Percentiles rank a stretch among this genome's conserved stretches.
Evolutionary conservation across 2,113 vertebrate genomes (phyloP).

Genomic region (Antennarius striatus): DNA sequence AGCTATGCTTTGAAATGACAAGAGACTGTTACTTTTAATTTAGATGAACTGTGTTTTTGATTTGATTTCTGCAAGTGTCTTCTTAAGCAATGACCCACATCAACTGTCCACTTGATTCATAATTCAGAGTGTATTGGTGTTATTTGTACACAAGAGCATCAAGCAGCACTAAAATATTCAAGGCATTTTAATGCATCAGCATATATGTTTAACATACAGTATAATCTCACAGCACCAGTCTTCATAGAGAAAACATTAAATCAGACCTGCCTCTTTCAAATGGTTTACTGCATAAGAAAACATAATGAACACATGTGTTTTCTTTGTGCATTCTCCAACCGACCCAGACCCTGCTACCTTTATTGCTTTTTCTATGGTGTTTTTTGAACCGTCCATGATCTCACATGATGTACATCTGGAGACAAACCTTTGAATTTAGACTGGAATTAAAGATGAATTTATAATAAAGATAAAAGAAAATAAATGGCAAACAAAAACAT

Average conservation of each 20-base stretch:
- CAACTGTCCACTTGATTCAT: slow-evolving; percentile 48
- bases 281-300: slow-evolving; percentile 8
- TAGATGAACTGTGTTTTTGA: slow-evolving; percentile 7
- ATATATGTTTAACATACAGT: slow-evolving; percentile 40
- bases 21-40: slow-evolving; percentile 29
- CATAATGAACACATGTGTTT: slow-evolving; percentile 1
- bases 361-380: no score
- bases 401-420: no score
- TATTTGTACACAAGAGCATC: slow-evolving; percentile 48
- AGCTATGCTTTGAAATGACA: slow-evolving; percentile 23
- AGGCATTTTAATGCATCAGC: slow-evolving; percentile 36
- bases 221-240: slow-evolving; percentile 29
- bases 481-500: no score
- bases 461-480: no score
- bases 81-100: slow-evolving; percentile 51
- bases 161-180: slow-evolving; percentile 30
- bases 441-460: no score
- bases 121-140: slow-evolving; percentile 42
- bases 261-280: background rate
- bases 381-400: no score
- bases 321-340: background rate
- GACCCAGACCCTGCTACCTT: background rate
- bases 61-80: slow-evolving; percentile 41
- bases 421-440: no score
- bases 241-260: slow-evolving; percentile 28